Conservation (phyloP, 1,140 invertebrate species). For the Mylabris phalerata region DNA sequence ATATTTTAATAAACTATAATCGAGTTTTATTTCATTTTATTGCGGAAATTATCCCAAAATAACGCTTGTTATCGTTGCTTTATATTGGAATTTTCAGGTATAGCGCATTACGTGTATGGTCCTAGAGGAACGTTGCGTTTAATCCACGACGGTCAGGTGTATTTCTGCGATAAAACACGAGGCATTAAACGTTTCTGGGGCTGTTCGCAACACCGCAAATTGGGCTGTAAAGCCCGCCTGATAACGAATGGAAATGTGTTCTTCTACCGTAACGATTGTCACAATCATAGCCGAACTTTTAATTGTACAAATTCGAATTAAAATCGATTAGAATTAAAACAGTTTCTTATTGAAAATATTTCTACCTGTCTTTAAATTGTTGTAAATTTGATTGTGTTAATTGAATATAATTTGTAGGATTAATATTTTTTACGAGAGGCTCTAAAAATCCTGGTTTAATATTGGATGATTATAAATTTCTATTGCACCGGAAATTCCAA, state of each 20-base stretch:
- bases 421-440: conserved; percentile 27
- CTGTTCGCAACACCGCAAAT: not conserved
- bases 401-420: conserved; percentile 20
- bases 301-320: too few relatives aligned
- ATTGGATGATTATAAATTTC: conserved; percentile 22
- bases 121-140: not conserved
- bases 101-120: not conserved
- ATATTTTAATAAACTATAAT: too few relatives aligned
- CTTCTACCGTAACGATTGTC: not conserved
- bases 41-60: too few relatives aligned
- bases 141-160: not conserved
- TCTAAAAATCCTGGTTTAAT: conserved; percentile 30
- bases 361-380: conserved; percentile 12
- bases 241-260: not conserved
- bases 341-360: too few relatives aligned
- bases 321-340: too few relatives aligned
- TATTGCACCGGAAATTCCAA: conserved; percentile 7
- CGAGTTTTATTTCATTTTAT: too few relatives aligned
- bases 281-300: not conserved
- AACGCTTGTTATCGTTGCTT: too few relatives aligned
- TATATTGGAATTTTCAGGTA: too few relatives aligned
- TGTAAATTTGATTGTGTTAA: conserved; percentile 8
- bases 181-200: not conserved
- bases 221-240: not conserved
- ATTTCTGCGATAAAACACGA: not conserved